Base-by-base conservation (phyloP, 2,888 invertebrate genomes). In the Vesta saturnalis region DNA sequence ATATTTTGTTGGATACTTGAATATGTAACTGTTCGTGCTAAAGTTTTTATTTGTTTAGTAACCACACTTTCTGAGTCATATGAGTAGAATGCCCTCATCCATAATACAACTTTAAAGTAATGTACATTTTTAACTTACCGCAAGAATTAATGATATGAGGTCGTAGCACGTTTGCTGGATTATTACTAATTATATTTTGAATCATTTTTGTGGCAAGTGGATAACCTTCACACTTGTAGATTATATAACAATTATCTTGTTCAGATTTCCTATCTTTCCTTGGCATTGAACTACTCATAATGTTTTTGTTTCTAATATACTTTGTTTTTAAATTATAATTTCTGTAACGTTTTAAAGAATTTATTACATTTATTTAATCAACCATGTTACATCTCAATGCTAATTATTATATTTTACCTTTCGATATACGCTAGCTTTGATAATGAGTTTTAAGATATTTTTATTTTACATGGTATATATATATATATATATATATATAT, bases 31-130 rank as follows among this genome's bases (percentile, higher is more conserved):
- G 23, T 23, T 23, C 6, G 12, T 52, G 52, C 10, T n/a, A n/a
- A 52, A 19, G 16, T 19, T 52, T 19, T 52, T 12, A 52, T 52
- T 52, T 52, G 52, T 52, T 19, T 21, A 19, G 21, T 18, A 19
- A 56, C 56, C 56, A 56, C 56, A 56, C 14, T n/a, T 52, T 56
- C 56, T 56, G 56, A 23, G 56, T 56, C 56, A 56, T 30, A 8
- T 49, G 54, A 30, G 23, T 22, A 56, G 56, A 56, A 56, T 56
- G 56, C 22, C 56, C 56, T 52, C 52, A 52, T 52, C 47, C 47
- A 47, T 47, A 47, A 52, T 18, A 49, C 15, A 49, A 49, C 8
- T 49, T 52, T 19, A 52, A 18, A 19, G 21, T 52, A 52, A 52
- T 12, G 8, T 12, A 52, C 52, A 16, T 52, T 52, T 52, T 52